Conservation (phyloP, 2,797 vertebrate genomes). For the Fringilla coelebs region DNA sequence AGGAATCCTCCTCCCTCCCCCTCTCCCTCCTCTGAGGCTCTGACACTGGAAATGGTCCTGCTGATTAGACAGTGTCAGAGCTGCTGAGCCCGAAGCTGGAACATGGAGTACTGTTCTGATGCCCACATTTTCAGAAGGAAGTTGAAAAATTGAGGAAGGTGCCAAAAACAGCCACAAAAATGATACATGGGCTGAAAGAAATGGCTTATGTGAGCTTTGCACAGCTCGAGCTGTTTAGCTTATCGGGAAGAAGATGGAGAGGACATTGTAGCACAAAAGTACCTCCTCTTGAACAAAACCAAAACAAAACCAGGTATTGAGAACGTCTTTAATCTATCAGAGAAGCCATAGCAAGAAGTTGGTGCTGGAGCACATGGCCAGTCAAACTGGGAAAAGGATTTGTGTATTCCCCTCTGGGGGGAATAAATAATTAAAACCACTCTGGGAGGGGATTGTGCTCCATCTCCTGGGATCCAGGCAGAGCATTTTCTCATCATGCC, state of each 20-base stretch:
- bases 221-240: neutral
- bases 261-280: neutral
- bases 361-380: neutral
- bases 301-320: neutral
- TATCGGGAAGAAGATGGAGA: neutral
- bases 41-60: constrained; percentile 47
- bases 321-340: neutral
- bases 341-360: neutral
- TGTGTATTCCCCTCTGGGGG: neutral
- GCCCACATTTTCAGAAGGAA: constrained; percentile 63
- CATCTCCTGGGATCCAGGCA: neutral
- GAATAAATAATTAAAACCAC: too few relatives aligned
- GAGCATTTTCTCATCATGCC: neutral
- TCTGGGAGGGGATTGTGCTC: neutral
- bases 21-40: constrained; percentile 1
- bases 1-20: constrained; percentile 30
- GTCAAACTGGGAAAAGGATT: neutral
- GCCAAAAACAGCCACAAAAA: constrained; percentile 58
- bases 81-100: constrained; percentile 7
- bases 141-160: constrained; percentile 57
- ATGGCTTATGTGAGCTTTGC: neutral
- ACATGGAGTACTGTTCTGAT: constrained; percentile 38
- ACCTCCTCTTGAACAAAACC: neutral
- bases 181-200: constrained; percentile 7
- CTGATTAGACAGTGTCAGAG: constrained; percentile 51